phyloP scores from a whole-genome alignment of 92 coral and sea anemone species.

The Epizoanthus scotinus region DNA sequence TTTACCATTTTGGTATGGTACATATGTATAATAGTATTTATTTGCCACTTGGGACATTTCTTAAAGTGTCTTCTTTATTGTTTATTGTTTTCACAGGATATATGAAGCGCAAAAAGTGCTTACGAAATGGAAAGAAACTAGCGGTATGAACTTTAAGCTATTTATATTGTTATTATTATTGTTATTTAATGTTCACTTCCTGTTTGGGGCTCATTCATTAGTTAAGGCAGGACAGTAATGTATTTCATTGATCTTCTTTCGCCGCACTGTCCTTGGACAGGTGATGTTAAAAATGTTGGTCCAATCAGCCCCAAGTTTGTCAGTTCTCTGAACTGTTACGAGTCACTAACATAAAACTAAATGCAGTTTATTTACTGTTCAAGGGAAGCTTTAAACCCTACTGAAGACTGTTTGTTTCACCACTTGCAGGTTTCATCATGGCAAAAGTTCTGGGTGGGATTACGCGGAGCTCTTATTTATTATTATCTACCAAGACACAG shows the following conservation, averaged over 20 bases:
- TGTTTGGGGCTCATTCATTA: neutral
- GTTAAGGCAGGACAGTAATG: neutral
- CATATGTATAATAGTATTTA: too few relatives aligned
- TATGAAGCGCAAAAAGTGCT: conserved; percentile 77
- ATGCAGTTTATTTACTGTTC: too few relatives aligned
- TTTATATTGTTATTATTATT: neutral
- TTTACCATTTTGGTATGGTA: too few relatives aligned
- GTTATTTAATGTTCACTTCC: neutral
- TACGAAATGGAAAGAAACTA: conserved; percentile 82
- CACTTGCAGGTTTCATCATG: conserved; percentile 85
- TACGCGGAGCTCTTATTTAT: conserved; percentile 72
- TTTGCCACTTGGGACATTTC: neutral
- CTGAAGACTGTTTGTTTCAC: neutral
- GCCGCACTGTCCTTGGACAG: too few relatives aligned
- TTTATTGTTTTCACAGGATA: conserved; percentile 58
- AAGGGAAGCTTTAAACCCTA: neutral
- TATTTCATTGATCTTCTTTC: too few relatives aligned
- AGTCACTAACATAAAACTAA: too few relatives aligned
- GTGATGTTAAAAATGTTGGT: too few relatives aligned
- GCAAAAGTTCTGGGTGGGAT: conserved; percentile 98
- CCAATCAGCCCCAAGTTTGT: too few relatives aligned
- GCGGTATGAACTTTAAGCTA: conserved; percentile 62
- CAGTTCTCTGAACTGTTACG: too few relatives aligned
- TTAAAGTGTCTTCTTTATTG: neutral
- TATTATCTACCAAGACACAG: conserved; percentile 89